Conservation (phyloP, 2,888 invertebrate species). For the Stegophylla sp. region DNA sequence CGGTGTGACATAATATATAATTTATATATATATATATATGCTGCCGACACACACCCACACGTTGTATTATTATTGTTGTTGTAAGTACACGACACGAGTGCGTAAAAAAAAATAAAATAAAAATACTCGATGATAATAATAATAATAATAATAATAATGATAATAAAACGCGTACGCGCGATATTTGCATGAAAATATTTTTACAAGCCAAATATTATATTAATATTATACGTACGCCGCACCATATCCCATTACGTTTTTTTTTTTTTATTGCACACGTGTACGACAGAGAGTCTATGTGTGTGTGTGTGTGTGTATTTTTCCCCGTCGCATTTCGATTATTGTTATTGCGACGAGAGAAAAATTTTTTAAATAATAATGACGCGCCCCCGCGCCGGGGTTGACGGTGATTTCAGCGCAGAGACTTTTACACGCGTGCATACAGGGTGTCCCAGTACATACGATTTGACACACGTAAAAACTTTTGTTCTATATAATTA, state of each 20-base stretch:
- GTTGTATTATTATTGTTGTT: no score
- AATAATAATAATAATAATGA: no score
- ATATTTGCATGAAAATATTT: slow-evolving; percentile 49
- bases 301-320: slow-evolving; percentile 16
- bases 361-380: slow-evolving; percentile 58
- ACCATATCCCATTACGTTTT: slow-evolving; percentile 45
- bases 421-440: background rate
- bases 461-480: no score
- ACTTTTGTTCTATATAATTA: no score
- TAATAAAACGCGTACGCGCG: background rate
- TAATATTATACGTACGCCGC: slow-evolving; percentile 1
- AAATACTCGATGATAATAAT: no score
- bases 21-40: no score
- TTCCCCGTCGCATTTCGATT: background rate
- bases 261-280: slow-evolving; percentile 53
- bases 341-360: slow-evolving; percentile 39
- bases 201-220: slow-evolving; percentile 56
- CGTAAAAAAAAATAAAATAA: no score
- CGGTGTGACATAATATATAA: background rate
- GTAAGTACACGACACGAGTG: background rate
- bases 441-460: background rate
- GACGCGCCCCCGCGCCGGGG: slow-evolving; percentile 20
- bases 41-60: no score
- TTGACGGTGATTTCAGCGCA: slow-evolving; percentile 31
- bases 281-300: no score